Base-by-base conservation (phyloP, 2,113 vertebrate genomes). In the Coptodon bakossiorum region DNA sequence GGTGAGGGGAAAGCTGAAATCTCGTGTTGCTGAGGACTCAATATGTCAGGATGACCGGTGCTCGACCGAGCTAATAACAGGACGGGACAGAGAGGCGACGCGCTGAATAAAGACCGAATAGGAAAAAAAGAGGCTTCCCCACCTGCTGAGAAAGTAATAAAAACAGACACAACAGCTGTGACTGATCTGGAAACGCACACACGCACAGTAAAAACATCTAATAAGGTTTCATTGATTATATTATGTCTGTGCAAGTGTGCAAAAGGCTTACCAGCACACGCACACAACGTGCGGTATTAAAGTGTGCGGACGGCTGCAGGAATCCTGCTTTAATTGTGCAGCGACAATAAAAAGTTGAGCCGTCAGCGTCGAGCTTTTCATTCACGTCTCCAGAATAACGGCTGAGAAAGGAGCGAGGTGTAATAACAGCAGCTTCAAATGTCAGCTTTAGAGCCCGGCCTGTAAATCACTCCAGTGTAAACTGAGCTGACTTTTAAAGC, bases 141-240 rank as follows among this genome's bases (percentile, higher is more conserved):
- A 84, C 85, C 89, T 91, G 79, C 93, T 79, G 87, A 85, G 83
- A 89, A 91, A 92, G 89, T 91, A 94, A 94, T 93, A 93, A 93
- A 92, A 90, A 81, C 88, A 90, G 85, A 90, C 81, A 85, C 79
- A 88, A 86, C 85, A 91, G 88, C 90, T 89, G 88, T 88, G 91
- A 89, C 86, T 48, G 89, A 89, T 78, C 24, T 92, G 89, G 76
- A 91, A 83, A 78, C 78, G 80, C 27, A 11, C 57, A 29, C 71
- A 56, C 83, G 52, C 17, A 52, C 63, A 59, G 80, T 82, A 78
- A 82, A 90, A 90, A 85, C 81, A 92, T 88, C 79, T 63, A 89
- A 93, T 93, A 93, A 88, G 71, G 89, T 85, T 76, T 81, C 78
- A 82, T 80, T 86, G 83, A 92, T 92, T 93, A 85, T 80, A 86